Percentiles rank a stretch among this genome's conserved stretches.
phyloP scores from a whole-genome alignment of 2,113 vertebrate species.

The Thalassoma bifasciatum region DNA sequence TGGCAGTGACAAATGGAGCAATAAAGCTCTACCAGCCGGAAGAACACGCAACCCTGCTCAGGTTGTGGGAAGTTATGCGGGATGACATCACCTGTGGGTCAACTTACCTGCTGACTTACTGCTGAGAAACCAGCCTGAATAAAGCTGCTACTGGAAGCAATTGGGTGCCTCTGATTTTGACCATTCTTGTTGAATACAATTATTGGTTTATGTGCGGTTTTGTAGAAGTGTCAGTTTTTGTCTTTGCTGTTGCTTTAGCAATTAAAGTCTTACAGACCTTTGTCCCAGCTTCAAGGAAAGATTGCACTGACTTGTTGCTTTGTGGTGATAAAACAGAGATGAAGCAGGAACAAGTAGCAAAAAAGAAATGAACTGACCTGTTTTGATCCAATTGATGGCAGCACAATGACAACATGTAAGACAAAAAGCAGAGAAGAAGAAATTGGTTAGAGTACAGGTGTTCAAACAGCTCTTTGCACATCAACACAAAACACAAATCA shows the following conservation, averaged over 20 bases:
- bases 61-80: conserved; percentile 45
- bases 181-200: no score
- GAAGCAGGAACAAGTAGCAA: background rate
- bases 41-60: conserved; percentile 47
- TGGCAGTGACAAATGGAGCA: conserved; percentile 60
- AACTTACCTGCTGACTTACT: conserved; percentile 27
- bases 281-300: background rate
- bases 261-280: no score
- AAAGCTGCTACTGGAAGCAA: background rate
- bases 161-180: background rate
- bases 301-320: background rate
- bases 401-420: conserved; percentile 26
- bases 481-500: conserved; percentile 72
- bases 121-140: background rate
- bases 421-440: conserved; percentile 24
- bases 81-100: conserved; percentile 39
- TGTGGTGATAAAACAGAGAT: background rate
- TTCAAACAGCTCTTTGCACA: background rate
- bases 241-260: no score
- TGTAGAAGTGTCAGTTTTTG: no score
- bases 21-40: conserved; percentile 44
- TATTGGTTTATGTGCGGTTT: no score
- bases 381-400: conserved; percentile 3
- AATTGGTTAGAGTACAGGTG: conserved; percentile 17
- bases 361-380: conserved; percentile 56